Evolutionary conservation across 2,113 vertebrate genomes (phyloP).

Genomic region (Pseudorectes ferrugineus): DNA sequence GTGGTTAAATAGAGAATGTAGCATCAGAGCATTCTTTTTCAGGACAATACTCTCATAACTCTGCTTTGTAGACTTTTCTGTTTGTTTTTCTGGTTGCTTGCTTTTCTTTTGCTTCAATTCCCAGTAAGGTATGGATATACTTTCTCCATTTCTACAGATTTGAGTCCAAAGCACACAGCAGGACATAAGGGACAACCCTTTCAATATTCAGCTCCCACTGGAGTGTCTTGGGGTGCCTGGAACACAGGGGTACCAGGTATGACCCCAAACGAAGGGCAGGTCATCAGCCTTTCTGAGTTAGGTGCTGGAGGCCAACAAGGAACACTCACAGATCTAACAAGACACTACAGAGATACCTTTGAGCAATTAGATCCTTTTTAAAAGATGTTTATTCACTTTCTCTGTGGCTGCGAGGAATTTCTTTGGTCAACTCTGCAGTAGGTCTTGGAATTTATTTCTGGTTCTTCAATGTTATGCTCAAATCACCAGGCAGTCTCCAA

Average conservation of each 20-base stretch:
- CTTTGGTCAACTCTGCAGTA: background rate
- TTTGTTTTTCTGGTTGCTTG: background rate
- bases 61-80: background rate
- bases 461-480: background rate
- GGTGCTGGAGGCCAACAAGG: background rate
- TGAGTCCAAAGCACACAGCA: background rate
- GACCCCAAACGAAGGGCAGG: background rate
- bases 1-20: conserved; percentile 8
- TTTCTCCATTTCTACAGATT: background rate
- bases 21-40: background rate
- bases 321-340: background rate
- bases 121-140: background rate
- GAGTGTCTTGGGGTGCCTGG: background rate
- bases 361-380: background rate
- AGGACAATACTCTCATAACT: conserved; percentile 7
- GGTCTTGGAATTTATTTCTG: background rate
- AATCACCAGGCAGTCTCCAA: background rate
- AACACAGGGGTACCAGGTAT: background rate
- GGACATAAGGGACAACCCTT: rapidly evolving
- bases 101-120: background rate
- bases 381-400: background rate
- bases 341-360: background rate
- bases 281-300: background rate
- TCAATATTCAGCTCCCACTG: rapidly evolving
- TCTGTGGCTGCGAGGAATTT: background rate